A percentile compares a stretch with the other conserved stretches of the same genome.
phyloP scores from a whole-genome alignment of 2,888 invertebrate species.

The Barypeithes pellucidus region DNA sequence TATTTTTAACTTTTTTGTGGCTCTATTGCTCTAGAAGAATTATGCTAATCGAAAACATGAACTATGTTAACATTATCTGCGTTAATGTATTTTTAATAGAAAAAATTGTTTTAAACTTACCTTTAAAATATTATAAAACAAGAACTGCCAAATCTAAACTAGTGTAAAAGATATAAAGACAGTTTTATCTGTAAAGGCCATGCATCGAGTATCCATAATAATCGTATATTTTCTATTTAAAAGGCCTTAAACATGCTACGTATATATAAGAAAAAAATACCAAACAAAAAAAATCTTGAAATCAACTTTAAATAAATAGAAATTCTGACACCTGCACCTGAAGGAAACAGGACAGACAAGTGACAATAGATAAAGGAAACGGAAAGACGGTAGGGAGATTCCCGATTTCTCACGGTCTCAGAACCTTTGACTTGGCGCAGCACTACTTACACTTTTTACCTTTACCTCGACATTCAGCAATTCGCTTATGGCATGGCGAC shows the following conservation, averaged over 20 bases:
- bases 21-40: neutral
- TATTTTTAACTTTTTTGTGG: conserved; percentile 17
- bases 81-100: conserved; percentile 8
- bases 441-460: too few species aligned
- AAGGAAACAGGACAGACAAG: neutral
- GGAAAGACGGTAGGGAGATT: too few species aligned
- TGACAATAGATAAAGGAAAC: too few species aligned
- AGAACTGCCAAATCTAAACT: neutral
- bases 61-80: neutral
- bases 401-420: too few species aligned
- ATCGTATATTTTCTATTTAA: neutral
- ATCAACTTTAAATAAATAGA: conserved; percentile 10
- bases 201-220: neutral
- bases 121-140: neutral
- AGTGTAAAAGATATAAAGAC: neutral
- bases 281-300: neutral
- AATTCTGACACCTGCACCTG: conserved; percentile 24
- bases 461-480: too few species aligned
- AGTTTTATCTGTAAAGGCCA: neutral
- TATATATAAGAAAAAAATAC: neutral
- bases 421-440: too few species aligned
- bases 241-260: neutral
- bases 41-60: neutral
- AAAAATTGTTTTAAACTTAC: neutral
- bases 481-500: too few species aligned